Base-by-base conservation (phyloP, 30 jellyfish, hydroid and myxozoan species). In the Chrysaora quinquecirrha region DNA sequence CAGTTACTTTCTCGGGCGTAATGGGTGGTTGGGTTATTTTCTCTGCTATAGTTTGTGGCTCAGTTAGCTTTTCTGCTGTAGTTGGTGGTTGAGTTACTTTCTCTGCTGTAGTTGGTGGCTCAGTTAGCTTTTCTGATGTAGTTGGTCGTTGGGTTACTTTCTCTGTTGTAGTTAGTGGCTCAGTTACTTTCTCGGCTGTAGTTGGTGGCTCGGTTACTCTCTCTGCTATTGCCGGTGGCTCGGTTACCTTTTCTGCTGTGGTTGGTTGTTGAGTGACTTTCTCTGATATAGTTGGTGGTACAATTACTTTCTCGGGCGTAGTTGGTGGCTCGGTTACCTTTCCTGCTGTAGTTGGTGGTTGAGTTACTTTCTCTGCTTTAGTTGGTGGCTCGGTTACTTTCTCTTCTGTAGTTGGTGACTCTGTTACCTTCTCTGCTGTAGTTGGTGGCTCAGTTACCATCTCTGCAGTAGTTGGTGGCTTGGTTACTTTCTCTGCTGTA, bases 301-400 rank as follows among this genome's bases (percentile, higher is more conserved):
- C 68, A 4, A 25, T 52, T 10, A 52, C 68, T 19, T 52, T 52
- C 68, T 52, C 68, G 12, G 29, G 6, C 12, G 68, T 52, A 2
- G 68, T 52, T 52, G 68, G 68, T 10, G 68, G 68, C 68, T 52
- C 68, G 9, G 68, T 52, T 16, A 52, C 68, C 29, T 20, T 52
- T 19, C 19, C 68, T 10, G 12, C 25, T 2, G 68, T 52, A 3
- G 68, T 52, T 52, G 29, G 29, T 10, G 68, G 68, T 52, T 52
- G 27, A 4, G 68, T 52, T 10, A 52, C 25, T 19, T 20, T 52
- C 29, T 52, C 68, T 16, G 12, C 19, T 52, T 12, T 52, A 3
- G 68, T 52, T 52, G 68, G 68, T 10, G 68, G 68, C 27, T 52
- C 68, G 9, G 68, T 52, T 10, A 52, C 68, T 19, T 52, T 52